These are phyloP conservation scores for Rhizomys pruinosus DNA, from an alignment of 2,113 vertebrate genomes.

Conservation along the genomic window DNA sequence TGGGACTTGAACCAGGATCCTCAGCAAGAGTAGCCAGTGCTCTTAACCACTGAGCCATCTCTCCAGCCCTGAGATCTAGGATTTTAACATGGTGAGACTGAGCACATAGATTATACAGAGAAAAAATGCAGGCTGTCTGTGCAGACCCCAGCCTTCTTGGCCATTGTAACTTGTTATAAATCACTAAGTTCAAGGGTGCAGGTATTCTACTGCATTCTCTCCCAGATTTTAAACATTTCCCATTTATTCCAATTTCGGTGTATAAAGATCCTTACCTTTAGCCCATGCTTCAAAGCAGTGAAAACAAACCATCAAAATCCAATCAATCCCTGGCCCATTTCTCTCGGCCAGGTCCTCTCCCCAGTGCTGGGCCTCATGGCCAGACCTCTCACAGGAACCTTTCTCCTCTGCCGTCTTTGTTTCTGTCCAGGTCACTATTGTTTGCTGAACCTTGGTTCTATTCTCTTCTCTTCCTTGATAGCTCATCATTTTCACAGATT, in stretches of 20 bases:
- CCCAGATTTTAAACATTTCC: neutral
- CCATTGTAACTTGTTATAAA: neutral
- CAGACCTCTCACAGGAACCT: neutral
- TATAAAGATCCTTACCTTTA: neutral
- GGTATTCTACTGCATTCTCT: neutral
- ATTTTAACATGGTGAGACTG: neutral
- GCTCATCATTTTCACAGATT: neutral
- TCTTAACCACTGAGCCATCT: too few species aligned
- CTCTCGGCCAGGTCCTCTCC: neutral
- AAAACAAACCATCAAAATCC: neutral
- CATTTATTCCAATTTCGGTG: neutral
- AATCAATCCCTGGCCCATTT: rapidly evolving
- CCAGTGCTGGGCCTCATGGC: too few species aligned
- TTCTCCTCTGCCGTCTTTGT: neutral
- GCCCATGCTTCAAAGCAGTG: neutral
- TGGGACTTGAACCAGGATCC: too few species aligned
- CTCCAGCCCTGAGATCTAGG: rapidly evolving
- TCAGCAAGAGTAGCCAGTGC: too few species aligned
- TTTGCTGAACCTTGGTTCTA: neutral
- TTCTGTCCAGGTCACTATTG: neutral
- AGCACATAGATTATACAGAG: neutral
- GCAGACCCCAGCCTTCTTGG: neutral
- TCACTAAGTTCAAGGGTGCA: neutral
- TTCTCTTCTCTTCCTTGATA: neutral
- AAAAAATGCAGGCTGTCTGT: neutral